Base-by-base conservation (phyloP, 2,888 invertebrate species). In the Abrostola triplasia region DNA sequence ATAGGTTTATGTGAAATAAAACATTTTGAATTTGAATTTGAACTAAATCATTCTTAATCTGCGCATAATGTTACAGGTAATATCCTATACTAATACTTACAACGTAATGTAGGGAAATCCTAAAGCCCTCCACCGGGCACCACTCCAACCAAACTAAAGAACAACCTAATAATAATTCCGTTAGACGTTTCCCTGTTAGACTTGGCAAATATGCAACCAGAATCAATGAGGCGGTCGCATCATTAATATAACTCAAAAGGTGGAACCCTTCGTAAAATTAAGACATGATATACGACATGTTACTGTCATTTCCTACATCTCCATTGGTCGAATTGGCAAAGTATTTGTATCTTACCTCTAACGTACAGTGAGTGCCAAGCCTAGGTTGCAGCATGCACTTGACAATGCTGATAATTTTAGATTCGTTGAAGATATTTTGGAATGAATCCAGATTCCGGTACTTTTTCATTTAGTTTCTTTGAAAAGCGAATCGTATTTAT, bases 321-420 rank as follows among this genome's bases (percentile, higher is more conserved):
- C 36, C 44, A 61, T 70, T 60, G 36, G 48, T 41, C 36, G 0
- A 55, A 42, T 60, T 47, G 44, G 24, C 51, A 63, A 38, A 51
- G 13, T 41, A 55, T 50, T 47, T 37, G 8, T 52, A n/a, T 5
- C 24, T 58, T 55, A 48, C 38, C 36, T 57, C 24, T 71, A 73
- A 55, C 55, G 69, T 66, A 49, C 54, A 36, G 57, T 75, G 80
- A 79, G 66, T 79, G 12, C 56, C 11, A 9, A 47, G 56, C 77
- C 64, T 79, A 73, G 76, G 60, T 61, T 77, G 75, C 79, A 82
- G 77, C 59, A 70, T 87, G 85, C 79, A 79, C 77, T 81, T 82
- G 86, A 85, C 85, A 85, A 70, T 73, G 68, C 82, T 80, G 83
- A 86, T 87, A 86, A 87, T 82, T 85, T 78, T 79, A 84, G 82